These are phyloP conservation scores for Ascaphus truei DNA, from an alignment of 2,113 vertebrate genomes.

Conservation along the genomic window DNA sequence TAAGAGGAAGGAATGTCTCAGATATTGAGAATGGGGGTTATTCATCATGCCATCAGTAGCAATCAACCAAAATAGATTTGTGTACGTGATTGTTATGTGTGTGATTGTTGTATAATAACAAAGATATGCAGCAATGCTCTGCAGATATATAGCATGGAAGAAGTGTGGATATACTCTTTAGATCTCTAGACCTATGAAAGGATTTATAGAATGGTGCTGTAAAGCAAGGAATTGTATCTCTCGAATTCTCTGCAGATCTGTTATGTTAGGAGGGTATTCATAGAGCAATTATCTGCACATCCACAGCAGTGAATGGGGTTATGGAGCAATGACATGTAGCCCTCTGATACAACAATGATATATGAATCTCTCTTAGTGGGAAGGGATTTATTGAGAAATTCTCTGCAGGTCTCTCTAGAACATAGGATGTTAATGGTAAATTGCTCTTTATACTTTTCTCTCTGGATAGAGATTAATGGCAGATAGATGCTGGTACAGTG, in stretches of 20 bases:
- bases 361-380: not conserved
- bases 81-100: constrained; percentile 14
- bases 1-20: not conserved
- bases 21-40: not conserved
- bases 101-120: constrained; percentile 24
- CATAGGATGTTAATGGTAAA: not conserved
- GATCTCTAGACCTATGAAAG: not conserved
- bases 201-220: not conserved
- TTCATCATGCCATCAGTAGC: not conserved
- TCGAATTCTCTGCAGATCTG: not conserved
- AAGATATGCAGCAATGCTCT: not conserved
- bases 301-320: not conserved
- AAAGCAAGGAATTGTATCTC: not conserved
- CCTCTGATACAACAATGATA: not conserved
- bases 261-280: not conserved
- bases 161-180: not conserved
- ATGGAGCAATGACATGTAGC: not conserved
- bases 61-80: constrained; percentile 20
- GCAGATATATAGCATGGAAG: not conserved
- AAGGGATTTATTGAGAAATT: not conserved
- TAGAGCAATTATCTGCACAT: not conserved
- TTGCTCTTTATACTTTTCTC: no score
- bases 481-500: not conserved
- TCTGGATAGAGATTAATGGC: not conserved
- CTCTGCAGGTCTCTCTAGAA: not conserved